A percentile compares a stretch with the other conserved stretches of the same genome.
These are phyloP conservation scores for Cossypha dichroa DNA, from an alignment of 2,797 vertebrate genomes.

Conservation along the genomic window DNA sequence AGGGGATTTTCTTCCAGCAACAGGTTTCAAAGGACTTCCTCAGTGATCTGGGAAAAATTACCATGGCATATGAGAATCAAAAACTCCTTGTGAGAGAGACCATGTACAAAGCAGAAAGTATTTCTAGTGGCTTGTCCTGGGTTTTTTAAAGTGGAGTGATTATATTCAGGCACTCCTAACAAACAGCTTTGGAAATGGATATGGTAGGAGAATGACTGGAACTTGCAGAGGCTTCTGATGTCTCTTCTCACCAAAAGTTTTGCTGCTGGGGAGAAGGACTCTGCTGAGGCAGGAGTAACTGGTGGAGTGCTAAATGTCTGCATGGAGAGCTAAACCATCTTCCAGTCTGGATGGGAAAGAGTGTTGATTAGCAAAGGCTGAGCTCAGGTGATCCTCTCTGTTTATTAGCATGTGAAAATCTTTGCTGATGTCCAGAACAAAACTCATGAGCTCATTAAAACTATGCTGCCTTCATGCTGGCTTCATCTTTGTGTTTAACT, in stretches of 20 bases:
- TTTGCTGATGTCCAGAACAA: not conserved
- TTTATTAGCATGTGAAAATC: not conserved
- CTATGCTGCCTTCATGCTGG: not conserved
- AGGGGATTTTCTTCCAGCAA: not conserved
- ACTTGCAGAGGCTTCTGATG: not conserved
- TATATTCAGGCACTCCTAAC: not conserved
- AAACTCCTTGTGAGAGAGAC: not conserved
- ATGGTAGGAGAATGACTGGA: rapidly evolving
- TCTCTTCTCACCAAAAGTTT: not conserved
- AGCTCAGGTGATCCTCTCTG: not conserved
- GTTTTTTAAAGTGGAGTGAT: not conserved
- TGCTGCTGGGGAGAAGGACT: not conserved
- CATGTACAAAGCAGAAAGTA: not conserved
- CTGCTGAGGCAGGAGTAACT: not conserved
- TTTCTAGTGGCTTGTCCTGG: not conserved
- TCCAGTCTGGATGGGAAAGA: not conserved
- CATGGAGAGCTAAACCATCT: rapidly evolving
- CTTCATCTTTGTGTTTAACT: not conserved
- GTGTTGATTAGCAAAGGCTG: not conserved
- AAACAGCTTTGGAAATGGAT: not conserved
- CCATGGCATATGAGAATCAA: not conserved
- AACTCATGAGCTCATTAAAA: not conserved
- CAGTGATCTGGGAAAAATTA: not conserved
- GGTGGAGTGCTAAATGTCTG: not conserved
- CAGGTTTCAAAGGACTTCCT: not conserved